phyloP scores from a whole-genome alignment of 2,888 invertebrate species.

The Cryptocheilus praepositus region DNA sequence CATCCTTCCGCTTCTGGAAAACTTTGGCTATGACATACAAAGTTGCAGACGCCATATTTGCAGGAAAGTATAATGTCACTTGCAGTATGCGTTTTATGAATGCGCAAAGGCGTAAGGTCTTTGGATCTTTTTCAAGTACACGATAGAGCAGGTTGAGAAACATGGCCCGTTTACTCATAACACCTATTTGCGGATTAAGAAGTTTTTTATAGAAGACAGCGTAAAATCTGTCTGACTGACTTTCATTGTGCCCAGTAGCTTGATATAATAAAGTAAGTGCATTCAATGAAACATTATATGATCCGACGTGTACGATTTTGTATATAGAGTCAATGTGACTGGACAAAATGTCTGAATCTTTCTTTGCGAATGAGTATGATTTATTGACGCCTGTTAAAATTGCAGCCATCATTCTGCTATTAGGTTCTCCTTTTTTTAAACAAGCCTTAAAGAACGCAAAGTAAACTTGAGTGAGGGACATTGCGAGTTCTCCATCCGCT shows the following conservation, averaged over 20 bases:
- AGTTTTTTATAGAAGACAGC: slow-evolving; percentile 92
- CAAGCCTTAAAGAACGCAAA: slow-evolving; percentile 96
- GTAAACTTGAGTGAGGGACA: slow-evolving; percentile 91
- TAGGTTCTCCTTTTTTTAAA: slow-evolving; percentile 89
- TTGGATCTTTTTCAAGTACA: slow-evolving; percentile 87
- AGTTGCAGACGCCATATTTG: slow-evolving; percentile 88
- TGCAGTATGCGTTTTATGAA: slow-evolving; percentile 91
- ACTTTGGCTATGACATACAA: slow-evolving; percentile 86
- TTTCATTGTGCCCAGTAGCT: slow-evolving; percentile 60
- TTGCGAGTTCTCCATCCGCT: slow-evolving; percentile 85
- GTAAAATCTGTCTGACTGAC: slow-evolving; percentile 82
- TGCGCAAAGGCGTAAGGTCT: slow-evolving; percentile 83
- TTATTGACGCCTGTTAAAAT: slow-evolving; percentile 89
- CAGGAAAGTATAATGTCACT: slow-evolving; percentile 82
- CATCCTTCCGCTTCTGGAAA: slow-evolving; percentile 53
- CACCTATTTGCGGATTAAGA: slow-evolving; percentile 83
- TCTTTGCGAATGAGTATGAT: slow-evolving; percentile 88
- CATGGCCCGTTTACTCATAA: slow-evolving; percentile 84
- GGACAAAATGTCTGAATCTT: slow-evolving; percentile 77
- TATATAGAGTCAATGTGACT: slow-evolving; percentile 86
- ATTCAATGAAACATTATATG: slow-evolving; percentile 82
- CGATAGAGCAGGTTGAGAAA: slow-evolving; percentile 92
- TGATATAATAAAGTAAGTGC: slow-evolving; percentile 78
- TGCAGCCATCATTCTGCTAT: slow-evolving; percentile 89
- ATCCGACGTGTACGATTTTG: slow-evolving; percentile 86